Evolutionary conservation across 2,113 vertebrate genomes (phyloP).

Genomic region (Geococcyx californianus): DNA sequence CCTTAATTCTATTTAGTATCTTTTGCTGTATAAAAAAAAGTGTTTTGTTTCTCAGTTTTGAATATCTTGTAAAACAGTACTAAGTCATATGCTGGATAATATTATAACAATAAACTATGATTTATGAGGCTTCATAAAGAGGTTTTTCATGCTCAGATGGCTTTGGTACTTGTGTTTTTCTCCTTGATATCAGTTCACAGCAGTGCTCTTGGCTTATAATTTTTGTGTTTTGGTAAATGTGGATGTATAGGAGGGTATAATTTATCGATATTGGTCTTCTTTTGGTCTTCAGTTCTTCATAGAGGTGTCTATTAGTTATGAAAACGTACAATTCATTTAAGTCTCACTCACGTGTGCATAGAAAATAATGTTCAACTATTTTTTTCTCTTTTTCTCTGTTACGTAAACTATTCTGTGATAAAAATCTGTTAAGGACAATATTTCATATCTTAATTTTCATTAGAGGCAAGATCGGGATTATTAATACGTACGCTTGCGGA

Average conservation of each 20-base stretch:
- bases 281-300: neutral
- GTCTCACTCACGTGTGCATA: neutral
- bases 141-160: neutral
- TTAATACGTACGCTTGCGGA: neutral
- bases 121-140: neutral
- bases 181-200: neutral
- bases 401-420: neutral
- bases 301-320: neutral
- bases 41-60: neutral
- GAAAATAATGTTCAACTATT: neutral
- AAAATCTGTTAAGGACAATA: neutral
- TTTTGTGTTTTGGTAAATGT: neutral
- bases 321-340: neutral
- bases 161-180: neutral
- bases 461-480: neutral
- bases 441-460: neutral
- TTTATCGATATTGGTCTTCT: neutral
- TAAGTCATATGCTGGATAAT: neutral
- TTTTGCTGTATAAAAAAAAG: neutral
- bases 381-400: neutral
- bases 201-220: neutral
- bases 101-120: neutral
- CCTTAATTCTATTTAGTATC: neutral
- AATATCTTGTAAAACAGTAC: neutral
- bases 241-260: neutral